Conservation (phyloP, 2,797 vertebrate genomes). For the Leptoclinus maculatus region DNA sequence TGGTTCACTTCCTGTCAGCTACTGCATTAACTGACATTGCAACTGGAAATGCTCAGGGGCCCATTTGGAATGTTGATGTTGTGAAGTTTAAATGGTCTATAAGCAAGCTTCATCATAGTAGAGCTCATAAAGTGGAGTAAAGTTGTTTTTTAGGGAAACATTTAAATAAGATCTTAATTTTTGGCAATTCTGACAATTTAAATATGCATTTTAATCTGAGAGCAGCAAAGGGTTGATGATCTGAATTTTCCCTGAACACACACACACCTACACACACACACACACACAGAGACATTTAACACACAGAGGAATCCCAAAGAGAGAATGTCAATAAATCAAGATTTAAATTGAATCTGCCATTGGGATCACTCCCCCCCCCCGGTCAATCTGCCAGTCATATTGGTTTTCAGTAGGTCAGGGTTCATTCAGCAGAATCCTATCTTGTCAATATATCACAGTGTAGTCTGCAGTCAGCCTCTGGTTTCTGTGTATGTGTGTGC, state of each 20-base stretch:
- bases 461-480: constrained; percentile 65
- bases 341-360: constrained; percentile 65
- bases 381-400: constrained; percentile 72
- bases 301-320: constrained; percentile 36
- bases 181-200: neutral
- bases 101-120: neutral
- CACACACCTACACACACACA: constrained; percentile 19
- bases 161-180: neutral
- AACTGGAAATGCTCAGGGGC: neutral
- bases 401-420: constrained; percentile 75
- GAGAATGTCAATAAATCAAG: constrained; percentile 68
- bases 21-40: neutral
- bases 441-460: constrained; percentile 68
- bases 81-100: neutral
- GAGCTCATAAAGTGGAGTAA: neutral
- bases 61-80: neutral
- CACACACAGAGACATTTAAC: constrained; percentile 21
- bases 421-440: constrained; percentile 64
- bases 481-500: constrained; percentile 4
- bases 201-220: neutral
- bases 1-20: neutral
- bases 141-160: neutral
- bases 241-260: neutral
- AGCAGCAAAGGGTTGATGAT: constrained; percentile 6
- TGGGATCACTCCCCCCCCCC: constrained; percentile 61